Evolutionary conservation across 2,888 invertebrate genomes (phyloP), one percentile per base, ranked within the genome.

Genomic region (Dasypogon diadema): DNA sequence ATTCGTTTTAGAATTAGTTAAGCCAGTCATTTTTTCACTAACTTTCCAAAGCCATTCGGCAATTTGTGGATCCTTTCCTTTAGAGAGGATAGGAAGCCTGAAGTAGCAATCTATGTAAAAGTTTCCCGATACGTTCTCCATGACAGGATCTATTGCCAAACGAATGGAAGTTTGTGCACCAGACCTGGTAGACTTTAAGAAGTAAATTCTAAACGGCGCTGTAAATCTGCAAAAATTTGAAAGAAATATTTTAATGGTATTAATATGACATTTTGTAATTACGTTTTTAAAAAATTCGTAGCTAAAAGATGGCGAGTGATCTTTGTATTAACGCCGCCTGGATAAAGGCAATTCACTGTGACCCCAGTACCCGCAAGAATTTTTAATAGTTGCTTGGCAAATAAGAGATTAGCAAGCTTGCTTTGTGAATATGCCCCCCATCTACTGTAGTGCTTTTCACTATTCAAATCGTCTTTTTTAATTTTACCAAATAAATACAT

Each of bases 351-450:
- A 83, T 92, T 92, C 0, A 89, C 89, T 68, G 88, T 90, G 1
- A 92, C 87, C 5, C 88, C 89, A 10, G 79, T 79, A 1, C 76
- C 91, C 89, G 89, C 85, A 46, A 92, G 82, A 82, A 89, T 87
- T 75, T 87, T 87, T 0, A 90, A 88, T 30, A 94, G 85, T 82
- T 91, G 90, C 80, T 85, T 89, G 0, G 91, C 88, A 81, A 93
- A 93, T 26, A 93, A 82, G 42, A 93, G 82, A 83, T 93, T 93
- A 0, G 92, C 92, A 21, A 92, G 84, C 87, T 94, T 93, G 83
- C 93, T 93, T 82, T 91, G 91, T 26, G 85, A 84, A 81, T 93
- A 94, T 0, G 92, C 92, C 75, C 87, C 87, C 0, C 87, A 79
- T 0, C 91, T 83, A 79, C 86, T 89, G 80, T 93, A 94, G 1